Percentiles rank a stretch among this genome's conserved stretches.
phyloP scores from a whole-genome alignment of 1,140 invertebrate genomes.

The Zaprionus ghesquierei region DNA sequence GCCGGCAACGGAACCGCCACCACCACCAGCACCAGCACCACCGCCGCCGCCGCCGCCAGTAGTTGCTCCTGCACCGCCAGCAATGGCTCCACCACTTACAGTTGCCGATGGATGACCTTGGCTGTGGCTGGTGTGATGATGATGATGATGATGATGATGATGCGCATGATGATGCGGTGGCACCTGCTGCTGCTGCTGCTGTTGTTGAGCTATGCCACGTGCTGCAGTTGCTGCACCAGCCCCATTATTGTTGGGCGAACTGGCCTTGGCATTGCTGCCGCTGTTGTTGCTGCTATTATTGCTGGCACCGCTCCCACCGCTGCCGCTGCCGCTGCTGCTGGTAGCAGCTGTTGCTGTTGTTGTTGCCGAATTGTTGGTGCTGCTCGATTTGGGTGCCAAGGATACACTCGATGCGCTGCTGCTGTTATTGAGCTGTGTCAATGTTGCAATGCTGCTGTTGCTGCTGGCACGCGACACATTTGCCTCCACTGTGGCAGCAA shows the following conservation, averaged over 20 bases:
- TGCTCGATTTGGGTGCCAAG: slow-evolving; percentile 67
- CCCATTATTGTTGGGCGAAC: slow-evolving; percentile 77
- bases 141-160: slow-evolving; percentile 42
- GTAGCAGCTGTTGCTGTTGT: slow-evolving; percentile 10
- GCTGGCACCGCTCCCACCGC: slow-evolving; percentile 11
- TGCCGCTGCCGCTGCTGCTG: slow-evolving; percentile 25
- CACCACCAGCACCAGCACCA: slow-evolving; percentile 6
- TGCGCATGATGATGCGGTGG: slow-evolving; percentile 45
- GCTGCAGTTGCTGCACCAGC: slow-evolving; percentile 23
- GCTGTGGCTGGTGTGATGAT: slow-evolving; percentile 68
- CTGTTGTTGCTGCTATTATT: slow-evolving; percentile 41
- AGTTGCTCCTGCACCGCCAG: slow-evolving; percentile 16
- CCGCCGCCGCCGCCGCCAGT: not conserved
- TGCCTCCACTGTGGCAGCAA: slow-evolving; percentile 24
- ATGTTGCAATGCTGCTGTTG: slow-evolving; percentile 17
- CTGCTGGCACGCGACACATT: slow-evolving; percentile 38
- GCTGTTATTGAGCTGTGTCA: slow-evolving; percentile 31
- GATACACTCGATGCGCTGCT: slow-evolving; percentile 56
- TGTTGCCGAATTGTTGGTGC: slow-evolving; percentile 39
- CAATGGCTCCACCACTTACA: not conserved
- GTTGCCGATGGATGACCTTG: slow-evolving; percentile 56
- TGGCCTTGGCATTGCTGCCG: slow-evolving; percentile 47
- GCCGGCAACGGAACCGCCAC: slow-evolving; percentile 15
- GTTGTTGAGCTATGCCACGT: slow-evolving; percentile 5
- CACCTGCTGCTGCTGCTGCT: slow-evolving; percentile 33